phyloP scores from a whole-genome alignment of 2,113 vertebrate genomes.

The Tachysurus fulvidraco region DNA sequence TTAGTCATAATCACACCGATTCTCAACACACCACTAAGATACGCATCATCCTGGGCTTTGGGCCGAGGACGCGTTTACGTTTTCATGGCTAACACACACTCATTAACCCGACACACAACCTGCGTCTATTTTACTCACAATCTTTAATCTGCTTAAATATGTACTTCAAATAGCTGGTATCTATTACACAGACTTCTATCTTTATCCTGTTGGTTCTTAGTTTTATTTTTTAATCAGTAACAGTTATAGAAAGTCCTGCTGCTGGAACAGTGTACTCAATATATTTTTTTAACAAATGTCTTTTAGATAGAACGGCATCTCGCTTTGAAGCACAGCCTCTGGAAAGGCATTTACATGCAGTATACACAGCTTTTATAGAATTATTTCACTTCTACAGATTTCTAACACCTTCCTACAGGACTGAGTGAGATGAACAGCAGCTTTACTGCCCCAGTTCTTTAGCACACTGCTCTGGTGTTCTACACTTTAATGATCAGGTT shows the following conservation, averaged over 20 bases:
- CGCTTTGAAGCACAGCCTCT: slow-evolving; percentile 75
- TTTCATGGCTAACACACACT: slow-evolving; percentile 12
- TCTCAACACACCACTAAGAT: not conserved
- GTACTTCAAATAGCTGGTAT: slow-evolving; percentile 97
- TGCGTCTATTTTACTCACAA: slow-evolving; percentile 52
- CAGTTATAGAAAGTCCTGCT: slow-evolving; percentile 90
- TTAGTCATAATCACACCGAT: not conserved
- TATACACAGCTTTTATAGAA: slow-evolving; percentile 47
- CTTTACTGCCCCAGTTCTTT: slow-evolving; percentile 50
- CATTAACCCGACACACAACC: not conserved
- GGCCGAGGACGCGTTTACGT: not conserved
- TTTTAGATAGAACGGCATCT: slow-evolving; percentile 72
- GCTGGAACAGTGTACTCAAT: slow-evolving; percentile 97
- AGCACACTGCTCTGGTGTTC: slow-evolving; percentile 10
- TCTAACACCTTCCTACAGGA: slow-evolving; percentile 62
- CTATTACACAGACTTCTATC: slow-evolving; percentile 82
- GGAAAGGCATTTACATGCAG: slow-evolving; percentile 74
- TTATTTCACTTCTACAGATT: slow-evolving; percentile 63
- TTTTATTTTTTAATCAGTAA: slow-evolving; percentile 88
- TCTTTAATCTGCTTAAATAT: slow-evolving; percentile 76
- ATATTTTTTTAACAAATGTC: slow-evolving; percentile 82
- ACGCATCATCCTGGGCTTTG: not conserved
- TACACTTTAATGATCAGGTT: not conserved
- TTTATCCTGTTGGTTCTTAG: slow-evolving; percentile 85
- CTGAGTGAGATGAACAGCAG: slow-evolving; percentile 57